Percentiles rank a stretch among this genome's conserved stretches.
These are phyloP conservation scores for Chanos chanos DNA, from an alignment of 2,797 vertebrate species.

Conservation along the genomic window DNA sequence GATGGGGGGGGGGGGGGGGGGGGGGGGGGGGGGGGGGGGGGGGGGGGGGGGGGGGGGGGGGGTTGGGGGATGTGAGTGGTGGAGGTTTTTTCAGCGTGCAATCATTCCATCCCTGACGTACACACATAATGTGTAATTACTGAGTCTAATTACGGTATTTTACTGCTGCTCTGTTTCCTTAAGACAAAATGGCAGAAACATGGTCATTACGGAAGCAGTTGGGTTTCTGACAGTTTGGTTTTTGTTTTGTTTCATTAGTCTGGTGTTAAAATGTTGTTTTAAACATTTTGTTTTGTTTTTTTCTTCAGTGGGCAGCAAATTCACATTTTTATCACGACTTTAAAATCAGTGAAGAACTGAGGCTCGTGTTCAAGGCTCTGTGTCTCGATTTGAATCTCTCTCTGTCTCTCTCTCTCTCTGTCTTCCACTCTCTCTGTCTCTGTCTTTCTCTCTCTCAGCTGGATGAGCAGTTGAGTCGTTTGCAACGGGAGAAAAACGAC, in stretches of 20 bases:
- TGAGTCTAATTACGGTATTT: slow-evolving; percentile 41
- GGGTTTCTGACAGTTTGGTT: slow-evolving; percentile 29
- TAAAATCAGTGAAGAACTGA: too few relatives aligned
- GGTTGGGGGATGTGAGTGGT: neutral
- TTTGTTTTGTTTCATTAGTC: neutral
- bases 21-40: too few relatives aligned
- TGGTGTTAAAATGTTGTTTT: neutral
- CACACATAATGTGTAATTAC: slow-evolving; percentile 37
- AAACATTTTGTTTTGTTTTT: neutral
- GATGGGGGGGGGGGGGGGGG: too few relatives aligned
- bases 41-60: too few relatives aligned
- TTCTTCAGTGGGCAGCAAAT: too few relatives aligned
- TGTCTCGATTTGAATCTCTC: neutral
- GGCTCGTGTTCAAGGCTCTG: slow-evolving; percentile 3
- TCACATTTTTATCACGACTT: too few relatives aligned
- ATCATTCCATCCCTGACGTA: slow-evolving; percentile 18
- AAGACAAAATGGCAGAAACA: slow-evolving; percentile 41
- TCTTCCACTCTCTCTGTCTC: neutral
- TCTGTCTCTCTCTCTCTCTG: neutral
- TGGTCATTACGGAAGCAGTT: slow-evolving; percentile 47
- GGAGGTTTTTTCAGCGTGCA: slow-evolving; percentile 23
- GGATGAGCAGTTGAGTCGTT: slow-evolving; percentile 93
- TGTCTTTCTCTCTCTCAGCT: slow-evolving; percentile 69
- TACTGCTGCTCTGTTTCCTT: slow-evolving; percentile 18
- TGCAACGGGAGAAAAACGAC: slow-evolving; percentile 96